Evolutionary conservation across 2,888 invertebrate species (phyloP), one percentile per base, ranked within the genome.

Genomic region (Leptogaster cylindrica): DNA sequence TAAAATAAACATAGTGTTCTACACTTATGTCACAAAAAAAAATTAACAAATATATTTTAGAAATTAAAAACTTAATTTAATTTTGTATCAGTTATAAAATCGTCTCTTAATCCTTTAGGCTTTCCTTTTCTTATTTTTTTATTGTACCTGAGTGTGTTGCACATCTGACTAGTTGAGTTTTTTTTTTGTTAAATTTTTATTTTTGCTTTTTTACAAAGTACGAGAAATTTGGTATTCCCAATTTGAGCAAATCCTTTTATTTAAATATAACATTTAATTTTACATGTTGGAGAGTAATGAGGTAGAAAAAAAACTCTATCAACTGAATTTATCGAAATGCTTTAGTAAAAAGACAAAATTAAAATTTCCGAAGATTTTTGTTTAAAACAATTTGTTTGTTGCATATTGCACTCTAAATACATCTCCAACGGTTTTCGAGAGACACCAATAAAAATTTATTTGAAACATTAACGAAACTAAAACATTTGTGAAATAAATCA

Each of bases 151-250:
- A 58, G 25, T 65, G 51, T 65, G 65, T 65, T 65, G 65, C 65
- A 65, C 65, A 52, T 65, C 65, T 65, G 65, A 65, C 65, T 65
- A 65, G 65, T 65, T 65, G 65, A 52, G 51, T 65, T 65, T 65
- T 52, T 41, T 52, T 18, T 52, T 16, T 39, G 18, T 41, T 61
- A 41, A 25, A 25, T 41, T 33, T 41, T 39, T 39, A 14, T 39
- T 36, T 41, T 41, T 46, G 8, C 18, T 64, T 46, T 28, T 31
- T 48, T 48, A 46, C 33, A 48, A 25, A 4, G 5, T 31, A 28
- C n/a, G 31, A 52, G 8, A 52, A 52, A 28, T 51, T 4, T 48
- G 3, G 20, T 48, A n/a, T n/a, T n/a, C n/a, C n/a, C n/a, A n/a
- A n/a, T n/a, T n/a, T n/a, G n/a, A n/a, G n/a, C n/a, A n/a, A n/a